A percentile compares a stretch with the other conserved stretches of the same genome.
These are phyloP conservation scores for Galerucella calmariensis DNA, from an alignment of 2,888 invertebrate species.

Conservation along the genomic window DNA sequence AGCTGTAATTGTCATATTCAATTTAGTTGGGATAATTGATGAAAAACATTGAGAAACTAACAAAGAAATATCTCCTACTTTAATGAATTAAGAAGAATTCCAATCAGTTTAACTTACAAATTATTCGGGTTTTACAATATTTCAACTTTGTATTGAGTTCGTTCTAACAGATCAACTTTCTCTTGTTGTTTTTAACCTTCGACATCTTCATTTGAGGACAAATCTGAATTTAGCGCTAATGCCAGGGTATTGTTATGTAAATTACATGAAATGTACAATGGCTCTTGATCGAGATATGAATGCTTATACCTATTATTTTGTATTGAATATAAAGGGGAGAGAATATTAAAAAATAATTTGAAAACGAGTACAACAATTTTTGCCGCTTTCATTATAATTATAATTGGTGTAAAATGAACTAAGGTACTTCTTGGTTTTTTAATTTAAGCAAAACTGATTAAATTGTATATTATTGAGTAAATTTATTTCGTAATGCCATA, in stretches of 20 bases:
- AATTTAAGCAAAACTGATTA: not conserved
- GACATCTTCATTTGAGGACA: slow-evolving; percentile 4
- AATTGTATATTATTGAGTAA: not conserved
- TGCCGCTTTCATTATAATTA: too few relatives aligned
- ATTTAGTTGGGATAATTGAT: too few relatives aligned
- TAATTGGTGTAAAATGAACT: not conserved
- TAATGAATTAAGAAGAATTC: not conserved
- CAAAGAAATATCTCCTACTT: not conserved
- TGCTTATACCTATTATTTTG: too few relatives aligned
- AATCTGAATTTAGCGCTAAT: not conserved
- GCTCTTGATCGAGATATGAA: not conserved
- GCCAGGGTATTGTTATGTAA: slow-evolving; percentile 6
- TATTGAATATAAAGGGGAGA: too few relatives aligned
- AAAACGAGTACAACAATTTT: too few relatives aligned
- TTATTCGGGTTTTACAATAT: not conserved
- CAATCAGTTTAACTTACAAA: not conserved
- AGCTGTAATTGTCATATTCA: too few relatives aligned
- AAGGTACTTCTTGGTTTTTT: not conserved
- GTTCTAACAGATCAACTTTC: not conserved
- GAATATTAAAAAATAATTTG: too few relatives aligned
- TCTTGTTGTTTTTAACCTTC: slow-evolving; percentile 2
- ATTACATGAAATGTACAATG: not conserved
- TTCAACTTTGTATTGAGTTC: not conserved
- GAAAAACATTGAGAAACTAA: too few relatives aligned
- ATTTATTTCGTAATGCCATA: not conserved